A percentile compares a stretch with the other conserved stretches of the same genome.
Evolutionary conservation across 2,113 vertebrate genomes (phyloP).

Genomic region (Cynopterus brachyotis): DNA sequence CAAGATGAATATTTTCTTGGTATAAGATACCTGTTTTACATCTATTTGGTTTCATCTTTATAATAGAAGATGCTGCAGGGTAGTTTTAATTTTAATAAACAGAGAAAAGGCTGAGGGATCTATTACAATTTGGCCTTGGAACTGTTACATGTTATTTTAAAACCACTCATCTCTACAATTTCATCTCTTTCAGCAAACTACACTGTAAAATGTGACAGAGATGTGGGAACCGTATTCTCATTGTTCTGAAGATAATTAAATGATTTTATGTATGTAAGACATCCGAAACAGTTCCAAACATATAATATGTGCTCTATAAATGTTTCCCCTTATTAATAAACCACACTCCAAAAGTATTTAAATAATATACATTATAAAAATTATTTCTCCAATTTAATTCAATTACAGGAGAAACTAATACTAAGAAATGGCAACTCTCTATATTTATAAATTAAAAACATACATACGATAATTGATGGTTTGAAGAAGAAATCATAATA

Average conservation of each 20-base stretch:
- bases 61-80: neutral
- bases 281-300: neutral
- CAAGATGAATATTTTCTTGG: conserved; percentile 58
- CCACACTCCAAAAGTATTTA: neutral
- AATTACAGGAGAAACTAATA: neutral
- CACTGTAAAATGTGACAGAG: neutral
- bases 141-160: neutral
- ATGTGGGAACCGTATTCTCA: neutral
- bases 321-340: neutral
- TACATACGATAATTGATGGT: neutral
- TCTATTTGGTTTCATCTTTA: neutral
- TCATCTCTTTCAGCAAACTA: neutral
- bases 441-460: neutral
- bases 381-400: neutral
- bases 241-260: neutral
- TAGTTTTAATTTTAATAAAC: neutral
- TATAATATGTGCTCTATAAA: neutral
- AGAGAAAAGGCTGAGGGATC: neutral
- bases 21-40: conserved; percentile 44
- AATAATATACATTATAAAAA: neutral
- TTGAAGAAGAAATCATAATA: neutral
- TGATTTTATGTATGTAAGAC: neutral
- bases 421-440: neutral
- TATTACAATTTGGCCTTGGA: neutral
- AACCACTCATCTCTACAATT: neutral